Percentiles rank a stretch among this genome's conserved stretches.
These are phyloP conservation scores for Papilio polytes DNA, from an alignment of 1,140 invertebrate species.

Conservation along the genomic window DNA sequence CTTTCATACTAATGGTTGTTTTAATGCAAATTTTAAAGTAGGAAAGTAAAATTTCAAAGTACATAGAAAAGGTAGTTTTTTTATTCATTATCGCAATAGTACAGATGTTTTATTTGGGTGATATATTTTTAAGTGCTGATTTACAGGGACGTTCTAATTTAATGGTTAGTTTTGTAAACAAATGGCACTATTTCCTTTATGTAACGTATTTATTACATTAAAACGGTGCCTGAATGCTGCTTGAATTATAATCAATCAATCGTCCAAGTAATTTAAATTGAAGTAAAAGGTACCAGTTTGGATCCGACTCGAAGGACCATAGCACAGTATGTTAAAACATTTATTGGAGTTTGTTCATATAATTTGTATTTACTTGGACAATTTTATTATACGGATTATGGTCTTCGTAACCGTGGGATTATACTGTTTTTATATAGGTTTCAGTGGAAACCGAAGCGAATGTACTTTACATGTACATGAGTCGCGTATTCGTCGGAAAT, in stretches of 20 bases:
- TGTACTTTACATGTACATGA: not conserved
- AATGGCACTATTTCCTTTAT: conserved; percentile 23
- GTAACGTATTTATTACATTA: conserved; percentile 29
- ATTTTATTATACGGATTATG: not conserved
- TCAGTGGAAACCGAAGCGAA: not conserved
- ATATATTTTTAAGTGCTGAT: conserved; percentile 6
- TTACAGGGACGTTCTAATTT: not conserved
- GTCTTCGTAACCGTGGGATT: not conserved
- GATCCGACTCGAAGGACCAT: not conserved
- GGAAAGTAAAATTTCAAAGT: not conserved
- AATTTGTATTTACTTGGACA: not conserved
- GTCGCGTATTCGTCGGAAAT: conserved; percentile 46
- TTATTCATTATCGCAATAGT: not conserved
- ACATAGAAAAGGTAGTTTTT: not conserved
- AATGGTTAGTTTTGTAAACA: not conserved
- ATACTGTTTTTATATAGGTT: not conserved
- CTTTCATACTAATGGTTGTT: not conserved
- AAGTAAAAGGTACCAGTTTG: not conserved
- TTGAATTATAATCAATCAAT: not conserved
- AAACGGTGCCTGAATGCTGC: conserved; percentile 52
- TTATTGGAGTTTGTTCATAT: not conserved
- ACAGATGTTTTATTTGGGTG: conserved; percentile 1
- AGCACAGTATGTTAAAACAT: not conserved
- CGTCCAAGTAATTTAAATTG: not conserved
- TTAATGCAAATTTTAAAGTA: conserved; percentile 11